phyloP scores from a whole-genome alignment of 2,797 vertebrate genomes.

The Astyanax mexicanus region DNA sequence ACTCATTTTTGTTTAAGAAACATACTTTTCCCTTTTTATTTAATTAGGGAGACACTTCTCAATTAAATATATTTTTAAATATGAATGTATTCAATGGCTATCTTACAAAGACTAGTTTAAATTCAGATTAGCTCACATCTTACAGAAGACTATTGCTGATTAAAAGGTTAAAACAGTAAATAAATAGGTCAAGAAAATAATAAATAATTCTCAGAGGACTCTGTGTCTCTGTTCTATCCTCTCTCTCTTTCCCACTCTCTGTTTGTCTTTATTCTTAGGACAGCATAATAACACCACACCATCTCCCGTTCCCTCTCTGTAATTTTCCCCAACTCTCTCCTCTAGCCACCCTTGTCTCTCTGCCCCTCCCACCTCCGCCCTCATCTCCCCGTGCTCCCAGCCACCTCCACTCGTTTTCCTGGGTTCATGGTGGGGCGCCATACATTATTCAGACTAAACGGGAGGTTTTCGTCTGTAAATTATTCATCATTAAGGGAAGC shows the following conservation, averaged over 20 bases:
- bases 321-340: conserved; percentile 18
- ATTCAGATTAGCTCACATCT: no score
- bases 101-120: no score
- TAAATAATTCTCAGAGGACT: neutral
- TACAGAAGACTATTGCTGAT: no score
- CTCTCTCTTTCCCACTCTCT: neutral
- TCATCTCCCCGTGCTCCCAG: neutral
- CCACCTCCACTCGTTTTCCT: conserved; percentile 27
- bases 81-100: no score
- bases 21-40: no score
- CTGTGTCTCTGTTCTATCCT: neutral
- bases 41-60: no score
- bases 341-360: neutral
- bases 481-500: conserved; percentile 42
- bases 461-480: conserved; percentile 35
- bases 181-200: neutral
- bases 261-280: neutral
- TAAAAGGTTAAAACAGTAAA: no score
- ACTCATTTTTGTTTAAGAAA: no score
- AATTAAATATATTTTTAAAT: no score
- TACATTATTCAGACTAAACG: conserved; percentile 50
- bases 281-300: conserved; percentile 7
- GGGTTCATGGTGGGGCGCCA: conserved; percentile 17
- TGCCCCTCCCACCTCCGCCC: conserved; percentile 9
- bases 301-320: neutral